Evolutionary conservation across 2,797 vertebrate species (phyloP).

Genomic region (Dendrocincla fuliginosa): DNA sequence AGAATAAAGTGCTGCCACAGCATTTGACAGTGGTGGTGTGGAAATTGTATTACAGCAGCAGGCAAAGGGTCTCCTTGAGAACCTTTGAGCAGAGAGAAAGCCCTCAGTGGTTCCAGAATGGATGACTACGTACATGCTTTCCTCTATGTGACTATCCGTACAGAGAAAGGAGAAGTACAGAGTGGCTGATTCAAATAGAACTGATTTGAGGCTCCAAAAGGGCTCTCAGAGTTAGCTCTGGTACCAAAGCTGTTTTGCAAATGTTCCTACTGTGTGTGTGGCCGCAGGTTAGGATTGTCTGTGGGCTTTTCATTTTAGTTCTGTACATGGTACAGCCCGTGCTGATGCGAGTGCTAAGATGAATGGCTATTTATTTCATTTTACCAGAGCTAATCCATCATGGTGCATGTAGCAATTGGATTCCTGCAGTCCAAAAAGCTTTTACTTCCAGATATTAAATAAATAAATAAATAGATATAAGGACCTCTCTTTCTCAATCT

Average conservation of each 20-base stretch:
- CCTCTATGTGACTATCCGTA: background rate
- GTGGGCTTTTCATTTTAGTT: background rate
- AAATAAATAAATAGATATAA: conserved; percentile 65
- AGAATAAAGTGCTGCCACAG: background rate
- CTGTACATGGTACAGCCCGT: background rate
- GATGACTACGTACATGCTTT: background rate
- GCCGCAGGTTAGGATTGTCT: conserved; percentile 21
- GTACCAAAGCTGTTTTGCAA: background rate
- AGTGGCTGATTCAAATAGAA: background rate
- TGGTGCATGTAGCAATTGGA: conserved; percentile 52
- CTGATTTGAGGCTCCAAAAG: background rate
- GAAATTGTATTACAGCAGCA: background rate
- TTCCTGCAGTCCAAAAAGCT: conserved; percentile 36
- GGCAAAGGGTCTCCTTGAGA: background rate
- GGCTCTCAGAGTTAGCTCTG: background rate
- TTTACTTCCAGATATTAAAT: conserved; percentile 69
- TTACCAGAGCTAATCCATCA: conserved; percentile 71
- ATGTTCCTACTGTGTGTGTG: background rate
- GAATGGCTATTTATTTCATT: conserved; percentile 69
- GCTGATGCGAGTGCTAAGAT: conserved; percentile 40
- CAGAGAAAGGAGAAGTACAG: background rate
- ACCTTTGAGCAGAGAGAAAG: background rate
- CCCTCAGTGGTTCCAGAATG: background rate
- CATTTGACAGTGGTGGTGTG: background rate
- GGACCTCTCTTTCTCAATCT: conserved; percentile 39